phyloP scores from a whole-genome alignment of 2,797 vertebrate species.

The Mus spretus region DNA sequence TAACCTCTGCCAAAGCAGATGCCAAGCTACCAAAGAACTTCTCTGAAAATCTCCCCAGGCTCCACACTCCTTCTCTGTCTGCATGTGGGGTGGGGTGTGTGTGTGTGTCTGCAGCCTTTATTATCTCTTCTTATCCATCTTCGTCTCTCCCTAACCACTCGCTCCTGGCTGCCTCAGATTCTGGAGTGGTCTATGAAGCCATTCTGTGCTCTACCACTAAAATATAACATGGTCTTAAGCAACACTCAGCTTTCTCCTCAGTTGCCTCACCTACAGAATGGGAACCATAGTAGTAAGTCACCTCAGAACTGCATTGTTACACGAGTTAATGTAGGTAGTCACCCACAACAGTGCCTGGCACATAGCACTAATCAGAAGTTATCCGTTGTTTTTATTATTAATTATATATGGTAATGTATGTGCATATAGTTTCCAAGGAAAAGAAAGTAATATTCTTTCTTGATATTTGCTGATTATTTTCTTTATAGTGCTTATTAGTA shows the following conservation, averaged over 20 bases:
- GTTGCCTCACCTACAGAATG: conserved; percentile 16
- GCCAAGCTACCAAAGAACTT: background rate
- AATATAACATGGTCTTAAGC: background rate
- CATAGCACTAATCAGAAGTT: background rate
- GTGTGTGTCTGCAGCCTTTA: background rate
- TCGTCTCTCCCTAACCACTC: background rate
- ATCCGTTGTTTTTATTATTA: background rate
- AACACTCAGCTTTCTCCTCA: conserved; percentile 1
- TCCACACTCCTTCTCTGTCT: background rate
- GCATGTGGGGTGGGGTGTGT: background rate
- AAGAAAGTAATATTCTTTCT: conserved; percentile 20
- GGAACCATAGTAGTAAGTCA: background rate
- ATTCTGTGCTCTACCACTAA: background rate
- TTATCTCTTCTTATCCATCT: background rate
- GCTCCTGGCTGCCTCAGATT: background rate
- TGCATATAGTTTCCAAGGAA: background rate
- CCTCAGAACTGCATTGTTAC: conserved; percentile 1
- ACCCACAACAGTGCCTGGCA: background rate
- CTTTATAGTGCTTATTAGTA: conserved; percentile 24
- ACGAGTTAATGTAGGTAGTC: conserved; percentile 22
- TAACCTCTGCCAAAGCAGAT: conserved; percentile 30
- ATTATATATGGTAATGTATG: conserved; percentile 25
- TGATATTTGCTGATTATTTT: conserved; percentile 56
- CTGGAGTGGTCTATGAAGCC: background rate
- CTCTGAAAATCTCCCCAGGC: background rate